These are phyloP conservation scores for Chionodraco myersi DNA, from an alignment of 2,113 vertebrate genomes.

Conservation along the genomic window DNA sequence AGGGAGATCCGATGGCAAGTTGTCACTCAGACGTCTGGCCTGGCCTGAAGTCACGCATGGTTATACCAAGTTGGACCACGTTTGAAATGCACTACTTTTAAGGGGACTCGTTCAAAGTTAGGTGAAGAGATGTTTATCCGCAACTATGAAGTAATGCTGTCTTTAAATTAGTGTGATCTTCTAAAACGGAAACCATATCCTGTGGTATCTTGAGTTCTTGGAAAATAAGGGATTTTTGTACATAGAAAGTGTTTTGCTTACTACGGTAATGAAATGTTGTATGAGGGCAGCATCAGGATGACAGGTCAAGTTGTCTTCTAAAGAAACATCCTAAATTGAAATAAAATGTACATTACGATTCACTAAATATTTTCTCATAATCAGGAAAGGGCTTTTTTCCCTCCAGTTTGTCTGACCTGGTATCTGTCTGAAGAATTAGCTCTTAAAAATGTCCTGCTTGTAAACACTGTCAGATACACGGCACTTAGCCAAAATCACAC, in stretches of 20 bases:
- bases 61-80: no score
- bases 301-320: constrained; percentile 7
- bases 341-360: constrained; percentile 2
- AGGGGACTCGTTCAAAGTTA: constrained; percentile 1
- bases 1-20: no score
- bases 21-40: no score
- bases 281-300: not conserved
- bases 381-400: not conserved
- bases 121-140: not conserved
- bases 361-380: constrained; percentile 14
- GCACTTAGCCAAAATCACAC: constrained; percentile 10
- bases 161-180: no score
- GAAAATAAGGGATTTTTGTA: constrained; percentile 32
- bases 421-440: constrained; percentile 15
- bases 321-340: constrained; percentile 4
- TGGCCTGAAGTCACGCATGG: no score
- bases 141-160: not conserved
- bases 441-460: constrained; percentile 21
- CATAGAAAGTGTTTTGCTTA: constrained; percentile 18
- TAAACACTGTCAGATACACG: constrained; percentile 24
- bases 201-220: not conserved
- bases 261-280: not conserved
- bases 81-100: constrained; percentile 41
- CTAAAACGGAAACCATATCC: not conserved
- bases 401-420: not conserved